Base-by-base conservation (phyloP, 2,888 invertebrate species). In the Sarcophaga carnaria region DNA sequence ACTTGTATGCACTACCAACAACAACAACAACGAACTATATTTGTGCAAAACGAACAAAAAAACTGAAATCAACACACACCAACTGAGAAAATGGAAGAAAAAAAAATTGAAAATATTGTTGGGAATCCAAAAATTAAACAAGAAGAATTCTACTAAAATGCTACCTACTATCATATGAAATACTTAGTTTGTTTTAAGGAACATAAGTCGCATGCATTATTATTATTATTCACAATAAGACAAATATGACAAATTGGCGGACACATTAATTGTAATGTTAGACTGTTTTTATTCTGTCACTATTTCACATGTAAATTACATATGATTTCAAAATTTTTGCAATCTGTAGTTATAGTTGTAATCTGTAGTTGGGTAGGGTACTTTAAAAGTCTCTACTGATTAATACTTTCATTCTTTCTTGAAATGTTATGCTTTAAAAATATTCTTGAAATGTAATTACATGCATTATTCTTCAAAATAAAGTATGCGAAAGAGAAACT, bases 61-160 rank as follows among this genome's bases (percentile, higher is more conserved):
- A 27, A 80, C 6, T n/a, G 17, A 8, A 49, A 54, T 10, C 3
- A 71, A 76, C n/a, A 8, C 54, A 63, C 64, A 77, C 70, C 54
- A 54, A 59, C 54, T 6, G 6, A 59, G 2, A 54, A 75, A 20
- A 62, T 63, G 54, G 12, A 67, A 70, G 60, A 47, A 25, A 22
- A 69, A 45, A 47, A 74, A 81, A 76, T 69, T 49, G 22, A 63
- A 82, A 82, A 84, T 74, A 86, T 37, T 37, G 37, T 37, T 10
- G 83, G 77, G 70, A 78, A 80, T 79, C 59, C 63, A 86, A 84
- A 84, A 84, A 84, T 87, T 81, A 81, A 84, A 87, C 79, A 66
- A 75, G 81, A 84, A 75, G 67, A 70, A 78, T 77, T 83, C 80
- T 69, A 6, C 20, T 25, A 76, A 76, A 83, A 72, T 75, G 70